A percentile compares a stretch with the other conserved stretches of the same genome.
Evolutionary conservation across 2,888 invertebrate species (phyloP).

Genomic region (Drosophila histrio): DNA sequence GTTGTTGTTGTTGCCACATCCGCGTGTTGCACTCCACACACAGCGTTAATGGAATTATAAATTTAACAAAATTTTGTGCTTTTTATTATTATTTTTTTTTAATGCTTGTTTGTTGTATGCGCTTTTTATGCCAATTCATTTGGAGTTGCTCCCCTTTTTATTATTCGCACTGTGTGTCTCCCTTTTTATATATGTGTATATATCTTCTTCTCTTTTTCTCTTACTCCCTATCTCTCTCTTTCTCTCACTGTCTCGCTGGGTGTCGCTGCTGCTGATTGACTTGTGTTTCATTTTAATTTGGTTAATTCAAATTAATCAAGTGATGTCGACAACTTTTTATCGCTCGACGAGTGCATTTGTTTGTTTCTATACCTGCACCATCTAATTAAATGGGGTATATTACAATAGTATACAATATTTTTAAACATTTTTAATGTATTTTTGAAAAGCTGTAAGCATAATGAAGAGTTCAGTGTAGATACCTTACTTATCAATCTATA

Average conservation of each 20-base stretch:
- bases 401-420: no score
- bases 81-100: conserved; percentile 20
- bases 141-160: conserved; percentile 23
- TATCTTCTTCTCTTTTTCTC: background rate
- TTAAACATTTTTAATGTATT: background rate
- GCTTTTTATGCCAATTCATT: conserved; percentile 50
- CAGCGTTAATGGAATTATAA: conserved; percentile 67
- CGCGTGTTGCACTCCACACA: conserved; percentile 5
- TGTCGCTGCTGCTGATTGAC: conserved; percentile 77
- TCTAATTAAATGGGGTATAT: background rate
- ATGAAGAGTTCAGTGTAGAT: no score
- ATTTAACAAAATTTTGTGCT: conserved; percentile 43
- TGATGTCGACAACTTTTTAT: conserved; percentile 74
- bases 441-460: background rate
- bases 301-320: conserved; percentile 84
- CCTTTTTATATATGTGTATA: background rate
- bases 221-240: conserved; percentile 1
- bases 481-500: no score
- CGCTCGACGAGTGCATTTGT: conserved; percentile 43
- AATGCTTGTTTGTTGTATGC: conserved; percentile 34
- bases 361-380: conserved; percentile 19
- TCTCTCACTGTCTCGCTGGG: conserved; percentile 47
- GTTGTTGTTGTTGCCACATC: background rate
- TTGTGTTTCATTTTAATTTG: conserved; percentile 83
- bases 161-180: background rate